Percentiles rank a stretch among this genome's conserved stretches.
These are phyloP conservation scores for Lepidiolamprologus cunningtoni DNA, from an alignment of 2,113 vertebrate species.

Conservation along the genomic window DNA sequence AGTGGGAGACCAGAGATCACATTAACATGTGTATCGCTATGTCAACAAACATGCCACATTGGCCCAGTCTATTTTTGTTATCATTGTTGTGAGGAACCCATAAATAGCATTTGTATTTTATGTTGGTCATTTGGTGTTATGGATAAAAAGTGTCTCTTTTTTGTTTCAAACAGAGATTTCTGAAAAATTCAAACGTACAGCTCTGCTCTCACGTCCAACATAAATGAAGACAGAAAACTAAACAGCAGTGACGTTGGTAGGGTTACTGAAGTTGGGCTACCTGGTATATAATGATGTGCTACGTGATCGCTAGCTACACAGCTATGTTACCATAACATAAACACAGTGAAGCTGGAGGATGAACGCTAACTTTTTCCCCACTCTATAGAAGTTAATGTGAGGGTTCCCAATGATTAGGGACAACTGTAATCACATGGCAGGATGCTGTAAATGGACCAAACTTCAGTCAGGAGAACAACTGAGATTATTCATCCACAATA, in stretches of 20 bases:
- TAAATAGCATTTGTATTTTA: accelerated
- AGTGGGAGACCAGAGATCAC: too few species aligned
- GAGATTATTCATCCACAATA: accelerated
- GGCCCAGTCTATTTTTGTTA: too few species aligned
- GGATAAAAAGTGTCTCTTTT: too few species aligned
- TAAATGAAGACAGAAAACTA: not conserved
- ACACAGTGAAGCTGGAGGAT: not conserved
- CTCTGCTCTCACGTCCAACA: accelerated
- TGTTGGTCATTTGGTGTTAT: accelerated
- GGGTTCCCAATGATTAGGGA: not conserved
- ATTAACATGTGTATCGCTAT: too few species aligned
- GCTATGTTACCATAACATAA: accelerated
- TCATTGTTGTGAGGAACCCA: too few species aligned
- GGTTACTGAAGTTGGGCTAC: accelerated
- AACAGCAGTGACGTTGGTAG: accelerated
- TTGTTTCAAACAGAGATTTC: not conserved
- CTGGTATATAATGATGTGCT: not conserved
- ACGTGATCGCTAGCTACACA: accelerated
- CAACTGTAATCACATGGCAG: accelerated
- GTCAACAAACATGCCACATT: accelerated
- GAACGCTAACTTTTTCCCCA: accelerated
- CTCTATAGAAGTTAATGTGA: not conserved
- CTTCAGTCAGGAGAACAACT: accelerated
- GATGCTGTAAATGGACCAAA: not conserved
- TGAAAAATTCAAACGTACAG: not conserved